A percentile compares a stretch with the other conserved stretches of the same genome.
Conservation (phyloP, 2,888 invertebrate species). For the Phortica okadai region DNA sequence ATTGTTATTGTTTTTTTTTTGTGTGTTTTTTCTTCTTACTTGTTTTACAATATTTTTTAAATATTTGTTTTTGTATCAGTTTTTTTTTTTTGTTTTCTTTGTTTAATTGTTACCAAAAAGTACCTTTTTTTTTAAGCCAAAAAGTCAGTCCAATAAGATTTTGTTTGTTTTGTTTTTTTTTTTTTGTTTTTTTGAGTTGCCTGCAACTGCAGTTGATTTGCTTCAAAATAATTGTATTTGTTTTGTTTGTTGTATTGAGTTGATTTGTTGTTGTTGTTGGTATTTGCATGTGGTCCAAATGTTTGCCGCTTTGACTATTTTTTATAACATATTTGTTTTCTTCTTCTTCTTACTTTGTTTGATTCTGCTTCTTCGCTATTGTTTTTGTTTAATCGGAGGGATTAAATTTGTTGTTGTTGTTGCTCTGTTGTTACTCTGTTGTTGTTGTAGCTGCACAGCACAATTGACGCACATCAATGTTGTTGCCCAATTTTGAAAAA, state of each 20-base stretch:
- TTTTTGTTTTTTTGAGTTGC: conserved; percentile 62
- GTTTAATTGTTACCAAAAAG: conserved; percentile 57
- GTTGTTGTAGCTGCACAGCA: conserved; percentile 46
- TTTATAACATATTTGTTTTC: conserved; percentile 31
- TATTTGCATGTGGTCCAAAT: conserved; percentile 61
- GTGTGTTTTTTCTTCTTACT: conserved; percentile 15
- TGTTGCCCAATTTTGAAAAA: not conserved
- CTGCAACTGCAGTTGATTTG: conserved; percentile 73
- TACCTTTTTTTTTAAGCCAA: conserved; percentile 66
- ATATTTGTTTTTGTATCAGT: conserved; percentile 51
- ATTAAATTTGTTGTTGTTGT: conserved; percentile 55
- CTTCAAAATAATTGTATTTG: conserved; percentile 51
- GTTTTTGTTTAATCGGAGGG: conserved; percentile 59
- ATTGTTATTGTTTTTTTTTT: conserved; percentile 40
- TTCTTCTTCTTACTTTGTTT: conserved; percentile 37
- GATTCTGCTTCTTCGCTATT: conserved; percentile 21
- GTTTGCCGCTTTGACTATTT: conserved; percentile 63
- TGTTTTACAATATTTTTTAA: conserved; percentile 65
- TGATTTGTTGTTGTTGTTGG: conserved; percentile 51
- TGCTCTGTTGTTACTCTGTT: conserved; percentile 19
- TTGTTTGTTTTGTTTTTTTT: conserved; percentile 39
- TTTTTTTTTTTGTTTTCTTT: conserved; percentile 44
- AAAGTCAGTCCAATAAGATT: conserved; percentile 71
- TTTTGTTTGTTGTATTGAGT: conserved; percentile 48
- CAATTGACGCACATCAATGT: conserved; percentile 47